Evolutionary conservation across 2,113 vertebrate genomes (phyloP).

Genomic region (Anoplopoma fimbria): DNA sequence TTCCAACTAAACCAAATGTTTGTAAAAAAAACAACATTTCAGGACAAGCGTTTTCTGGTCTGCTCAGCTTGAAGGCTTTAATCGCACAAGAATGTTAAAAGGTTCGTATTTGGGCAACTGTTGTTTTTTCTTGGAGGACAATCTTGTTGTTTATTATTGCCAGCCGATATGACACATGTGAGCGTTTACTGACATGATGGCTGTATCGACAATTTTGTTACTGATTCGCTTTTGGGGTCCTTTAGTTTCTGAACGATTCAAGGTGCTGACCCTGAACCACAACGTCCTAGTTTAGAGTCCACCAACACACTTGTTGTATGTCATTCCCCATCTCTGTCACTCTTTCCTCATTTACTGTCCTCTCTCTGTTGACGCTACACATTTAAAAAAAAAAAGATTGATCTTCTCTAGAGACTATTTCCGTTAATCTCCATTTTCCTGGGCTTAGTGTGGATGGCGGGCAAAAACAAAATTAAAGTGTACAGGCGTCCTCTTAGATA

Average conservation of each 20-base stretch:
- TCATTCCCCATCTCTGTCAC: background rate
- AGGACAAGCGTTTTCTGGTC: background rate
- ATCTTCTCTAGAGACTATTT: background rate
- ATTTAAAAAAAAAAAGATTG: background rate
- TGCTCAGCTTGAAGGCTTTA: background rate
- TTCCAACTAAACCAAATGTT: background rate
- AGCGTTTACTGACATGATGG: background rate
- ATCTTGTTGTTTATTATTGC: background rate
- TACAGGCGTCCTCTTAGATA: conserved; percentile 1
- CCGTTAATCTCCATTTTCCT: background rate
- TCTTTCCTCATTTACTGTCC: background rate
- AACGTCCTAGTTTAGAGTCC: background rate
- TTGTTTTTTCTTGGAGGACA: too few species aligned
- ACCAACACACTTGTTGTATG: background rate
- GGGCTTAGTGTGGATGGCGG: background rate
- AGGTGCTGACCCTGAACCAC: background rate
- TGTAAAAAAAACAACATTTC: background rate
- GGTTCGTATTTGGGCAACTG: background rate
- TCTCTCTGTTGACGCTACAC: background rate
- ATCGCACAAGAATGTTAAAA: background rate
- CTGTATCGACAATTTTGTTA: background rate
- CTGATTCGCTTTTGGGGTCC: too few species aligned
- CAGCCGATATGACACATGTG: background rate
- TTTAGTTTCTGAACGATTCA: background rate
- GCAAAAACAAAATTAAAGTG: background rate